A percentile compares a stretch with the other conserved stretches of the same genome.
phyloP scores from a whole-genome alignment of 2,113 vertebrate genomes.

The Zeus faber region DNA sequence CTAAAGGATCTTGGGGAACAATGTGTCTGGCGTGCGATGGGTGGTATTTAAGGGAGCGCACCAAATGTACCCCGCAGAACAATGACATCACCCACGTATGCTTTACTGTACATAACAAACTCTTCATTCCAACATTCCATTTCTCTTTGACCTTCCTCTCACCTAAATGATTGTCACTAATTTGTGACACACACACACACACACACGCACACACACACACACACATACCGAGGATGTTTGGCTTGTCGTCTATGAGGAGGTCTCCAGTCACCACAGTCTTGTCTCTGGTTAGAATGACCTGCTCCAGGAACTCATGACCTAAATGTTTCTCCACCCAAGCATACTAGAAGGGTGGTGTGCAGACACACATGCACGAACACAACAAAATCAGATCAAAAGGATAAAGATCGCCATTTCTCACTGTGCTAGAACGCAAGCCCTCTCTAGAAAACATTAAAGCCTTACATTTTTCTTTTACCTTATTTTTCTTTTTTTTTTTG shows the following conservation, averaged over 20 bases:
- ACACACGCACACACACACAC: background rate
- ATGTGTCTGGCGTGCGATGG: no score
- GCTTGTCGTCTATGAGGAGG: constrained; percentile 91
- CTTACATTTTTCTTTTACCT: no score
- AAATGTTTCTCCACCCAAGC: constrained; percentile 96
- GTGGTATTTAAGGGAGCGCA: no score
- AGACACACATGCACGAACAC: constrained; percentile 21
- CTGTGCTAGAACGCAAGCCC: no score
- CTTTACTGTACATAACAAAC: background rate
- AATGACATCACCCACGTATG: background rate
- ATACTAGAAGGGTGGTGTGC: constrained; percentile 71
- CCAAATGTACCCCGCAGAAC: background rate
- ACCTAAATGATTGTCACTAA: background rate
- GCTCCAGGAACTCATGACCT: constrained; percentile 86
- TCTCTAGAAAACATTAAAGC: no score
- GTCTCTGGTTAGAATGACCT: constrained; percentile 89
- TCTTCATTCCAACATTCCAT: background rate
- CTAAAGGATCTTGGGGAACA: no score
- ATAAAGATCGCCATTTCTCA: no score
- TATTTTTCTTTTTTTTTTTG: no score
- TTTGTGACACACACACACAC: background rate
- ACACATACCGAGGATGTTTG: constrained; percentile 83
- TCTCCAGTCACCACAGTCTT: constrained; percentile 91
- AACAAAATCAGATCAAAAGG: no score
- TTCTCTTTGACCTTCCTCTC: no score